Evolutionary conservation across 2,797 vertebrate genomes (phyloP).

Genomic region (Acanthurus leucopareius): DNA sequence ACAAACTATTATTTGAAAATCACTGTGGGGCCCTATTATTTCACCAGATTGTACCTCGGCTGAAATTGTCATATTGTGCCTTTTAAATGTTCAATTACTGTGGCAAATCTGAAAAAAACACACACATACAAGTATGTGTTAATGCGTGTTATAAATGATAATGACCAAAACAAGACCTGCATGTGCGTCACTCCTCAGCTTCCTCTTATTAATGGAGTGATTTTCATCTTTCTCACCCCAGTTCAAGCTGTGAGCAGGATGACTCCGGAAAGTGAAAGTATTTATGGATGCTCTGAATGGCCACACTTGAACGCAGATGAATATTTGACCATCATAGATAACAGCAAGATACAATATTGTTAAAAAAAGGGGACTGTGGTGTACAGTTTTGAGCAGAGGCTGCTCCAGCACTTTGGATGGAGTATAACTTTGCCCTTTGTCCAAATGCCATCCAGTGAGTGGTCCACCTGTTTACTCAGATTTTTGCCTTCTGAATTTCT

Average conservation of each 20-base stretch:
- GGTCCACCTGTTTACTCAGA: too few species aligned
- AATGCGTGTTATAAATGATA: not conserved
- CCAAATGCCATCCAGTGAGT: too few species aligned
- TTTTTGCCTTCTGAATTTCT: too few species aligned
- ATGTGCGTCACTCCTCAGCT: not conserved
- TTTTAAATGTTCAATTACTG: not conserved
- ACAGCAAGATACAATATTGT: too few species aligned
- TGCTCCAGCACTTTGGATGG: too few species aligned
- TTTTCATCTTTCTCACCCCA: not conserved
- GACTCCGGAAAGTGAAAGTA: not conserved
- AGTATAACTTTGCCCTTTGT: too few species aligned
- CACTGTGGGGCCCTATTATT: not conserved
- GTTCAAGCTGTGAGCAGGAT: not conserved
- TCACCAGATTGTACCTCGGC: not conserved
- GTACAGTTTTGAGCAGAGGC: not conserved
- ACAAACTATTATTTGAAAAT: constrained; percentile 4
- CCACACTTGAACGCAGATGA: not conserved
- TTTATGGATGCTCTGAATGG: not conserved
- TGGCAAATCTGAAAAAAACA: not conserved
- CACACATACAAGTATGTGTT: not conserved
- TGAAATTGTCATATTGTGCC: not conserved
- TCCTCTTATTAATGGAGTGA: not conserved
- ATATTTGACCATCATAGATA: not conserved
- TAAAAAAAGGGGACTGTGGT: too few species aligned
- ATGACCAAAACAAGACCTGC: not conserved